Base-by-base conservation (phyloP, 2,888 invertebrate species). In the Eupeodes latifasciatus region DNA sequence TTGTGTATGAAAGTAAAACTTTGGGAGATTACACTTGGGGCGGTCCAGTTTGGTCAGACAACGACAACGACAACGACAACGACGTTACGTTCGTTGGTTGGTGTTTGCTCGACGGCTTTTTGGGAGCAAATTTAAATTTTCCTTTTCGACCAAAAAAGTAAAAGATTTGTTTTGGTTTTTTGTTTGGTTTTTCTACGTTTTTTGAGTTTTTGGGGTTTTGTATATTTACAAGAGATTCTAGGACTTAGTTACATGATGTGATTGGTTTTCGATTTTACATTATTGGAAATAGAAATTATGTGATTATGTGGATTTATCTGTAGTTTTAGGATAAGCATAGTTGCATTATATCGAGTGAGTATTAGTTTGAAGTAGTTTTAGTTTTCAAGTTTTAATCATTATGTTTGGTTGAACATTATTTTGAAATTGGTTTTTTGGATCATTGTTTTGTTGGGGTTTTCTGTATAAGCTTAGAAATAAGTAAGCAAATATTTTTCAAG, bases 1-100 rank as follows among this genome's bases (percentile, higher is more conserved):
- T 84, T 84, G 47, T 72, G 84, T 40, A 47, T 72, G 84, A 84
- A 87, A 81, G 84, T 84, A 77, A 87, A 84, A 84, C 80, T 87
- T 87, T 61, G 12, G 51, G 57, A 80, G 72, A 77, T 83, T 76
- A 83, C 71, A 76, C 64, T 76, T 57, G 74, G 64, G 69, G 78
- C 49, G 51, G 40, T 49, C 40, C 40, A 9, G 40, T 40, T 40
- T 40, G 6, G 40, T 40, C 40, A 9, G 40, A 7, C 44, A 14
- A 4, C 11, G 27, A 27, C 11, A 34, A 5, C 47, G 47, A 12
- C 27, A 1, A 19, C 2, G 57, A n/a, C n/a, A n/a, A n/a, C n/a
- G n/a, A n/a, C n/a, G 55, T 11, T 27, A 9, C 6, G 40, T 40
- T 9, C 40, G 40, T 19, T 34, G 9, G 57, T 71, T 36, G 51